These are phyloP conservation scores for Xenopus tropicalis DNA, from an alignment of 2,113 vertebrate species.

Conservation along the genomic window UCB_Xtro_10.0 CM004448.2:108780501-108781000, in stretches of 20 bases:
- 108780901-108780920: no score
- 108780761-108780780: no score
- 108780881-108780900: no score
- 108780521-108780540: conserved; percentile 63
- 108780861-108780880: no score
- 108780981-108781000: no score
- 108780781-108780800: no score
- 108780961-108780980: no score
- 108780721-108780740: not conserved
- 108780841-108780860: no score
- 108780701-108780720: conserved; percentile 13
- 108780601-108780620: conserved; percentile 68
- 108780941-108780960: no score
- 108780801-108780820: no score
- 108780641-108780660: conserved; percentile 47
- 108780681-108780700: conserved; percentile 39
- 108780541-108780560: conserved; percentile 50
- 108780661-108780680: conserved; percentile 44
- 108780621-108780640: conserved; percentile 51
- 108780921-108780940: no score
- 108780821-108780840: no score
- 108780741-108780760: not conserved
- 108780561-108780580: conserved; percentile 65
- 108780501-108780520: conserved; percentile 66
- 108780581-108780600: conserved; percentile 66